phyloP scores from a whole-genome alignment of 2,888 invertebrate species.

The Apamea anceps region DNA sequence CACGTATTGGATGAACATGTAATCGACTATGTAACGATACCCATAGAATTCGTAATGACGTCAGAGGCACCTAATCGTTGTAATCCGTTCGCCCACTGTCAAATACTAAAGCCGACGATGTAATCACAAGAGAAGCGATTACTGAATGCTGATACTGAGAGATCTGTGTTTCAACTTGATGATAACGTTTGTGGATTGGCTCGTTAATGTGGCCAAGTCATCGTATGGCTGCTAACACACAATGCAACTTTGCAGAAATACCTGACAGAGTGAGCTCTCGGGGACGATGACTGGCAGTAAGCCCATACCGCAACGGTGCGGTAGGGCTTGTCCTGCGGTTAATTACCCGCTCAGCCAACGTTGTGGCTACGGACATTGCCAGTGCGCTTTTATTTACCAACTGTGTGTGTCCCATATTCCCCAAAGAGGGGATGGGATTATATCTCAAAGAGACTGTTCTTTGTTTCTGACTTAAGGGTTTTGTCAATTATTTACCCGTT shows the following conservation, averaged over 20 bases:
- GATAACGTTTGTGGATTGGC: constrained; percentile 1
- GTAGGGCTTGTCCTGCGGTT: constrained; percentile 1
- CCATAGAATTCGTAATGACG: constrained; percentile 30
- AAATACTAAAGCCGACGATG: constrained; percentile 12
- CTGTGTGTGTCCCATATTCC: not conserved
- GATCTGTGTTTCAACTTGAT: not conserved
- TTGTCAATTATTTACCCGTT: constrained; percentile 17
- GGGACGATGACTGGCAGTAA: constrained; percentile 9
- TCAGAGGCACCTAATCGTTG: constrained; percentile 37
- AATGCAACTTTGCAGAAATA: not conserved
- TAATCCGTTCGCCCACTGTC: constrained; percentile 46
- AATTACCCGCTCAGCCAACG: not conserved
- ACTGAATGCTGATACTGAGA: constrained; percentile 7
- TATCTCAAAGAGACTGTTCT: not conserved
- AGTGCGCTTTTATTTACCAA: not conserved
- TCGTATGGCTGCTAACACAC: not conserved
- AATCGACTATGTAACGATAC: constrained; percentile 2
- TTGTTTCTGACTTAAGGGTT: not conserved
- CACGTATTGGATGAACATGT: constrained; percentile 11
- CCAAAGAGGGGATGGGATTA: no score
- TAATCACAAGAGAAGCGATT: constrained; percentile 23
- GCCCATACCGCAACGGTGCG: not conserved
- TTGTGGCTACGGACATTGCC: not conserved
- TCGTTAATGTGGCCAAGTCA: not conserved
- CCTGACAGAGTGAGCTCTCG: not conserved